Evolutionary conservation across 2,113 vertebrate species (phyloP).

Genomic region (Aplodontia rufa): DNA sequence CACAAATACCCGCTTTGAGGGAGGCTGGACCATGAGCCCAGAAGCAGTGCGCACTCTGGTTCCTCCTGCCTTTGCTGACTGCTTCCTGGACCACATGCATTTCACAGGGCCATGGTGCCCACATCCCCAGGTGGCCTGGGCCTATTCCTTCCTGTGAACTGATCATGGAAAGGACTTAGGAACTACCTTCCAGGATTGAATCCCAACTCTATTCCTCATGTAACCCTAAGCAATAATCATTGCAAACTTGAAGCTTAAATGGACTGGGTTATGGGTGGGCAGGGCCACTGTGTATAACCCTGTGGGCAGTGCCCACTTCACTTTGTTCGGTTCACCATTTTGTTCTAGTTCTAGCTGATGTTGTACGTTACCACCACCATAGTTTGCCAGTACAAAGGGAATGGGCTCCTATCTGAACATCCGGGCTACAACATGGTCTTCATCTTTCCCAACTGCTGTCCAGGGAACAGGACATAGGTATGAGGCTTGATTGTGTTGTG

Average conservation of each 20-base stretch:
- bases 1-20: not conserved
- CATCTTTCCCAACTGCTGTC: not conserved
- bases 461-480: not conserved
- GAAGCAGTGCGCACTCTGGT: not conserved
- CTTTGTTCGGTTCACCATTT: not conserved
- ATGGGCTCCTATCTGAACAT: not conserved
- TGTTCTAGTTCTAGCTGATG: not conserved
- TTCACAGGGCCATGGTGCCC: slow-evolving; percentile 54
- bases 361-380: not conserved
- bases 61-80: slow-evolving; percentile 12
- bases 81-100: slow-evolving; percentile 53
- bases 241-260: not conserved
- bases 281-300: slow-evolving; percentile 24
- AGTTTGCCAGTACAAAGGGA: slow-evolving; percentile 7
- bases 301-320: slow-evolving; percentile 52
- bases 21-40: not conserved
- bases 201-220: not conserved
- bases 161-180: not conserved
- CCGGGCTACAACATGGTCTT: not conserved
- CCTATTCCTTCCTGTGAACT: slow-evolving; percentile 23
- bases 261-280: not conserved
- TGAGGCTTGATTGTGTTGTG: not conserved
- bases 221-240: not conserved
- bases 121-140: not conserved
- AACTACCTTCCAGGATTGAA: slow-evolving; percentile 2